Evolutionary conservation across 92 coral and sea anemone species (phyloP).

Genomic region (Meandrina meandrites): DNA sequence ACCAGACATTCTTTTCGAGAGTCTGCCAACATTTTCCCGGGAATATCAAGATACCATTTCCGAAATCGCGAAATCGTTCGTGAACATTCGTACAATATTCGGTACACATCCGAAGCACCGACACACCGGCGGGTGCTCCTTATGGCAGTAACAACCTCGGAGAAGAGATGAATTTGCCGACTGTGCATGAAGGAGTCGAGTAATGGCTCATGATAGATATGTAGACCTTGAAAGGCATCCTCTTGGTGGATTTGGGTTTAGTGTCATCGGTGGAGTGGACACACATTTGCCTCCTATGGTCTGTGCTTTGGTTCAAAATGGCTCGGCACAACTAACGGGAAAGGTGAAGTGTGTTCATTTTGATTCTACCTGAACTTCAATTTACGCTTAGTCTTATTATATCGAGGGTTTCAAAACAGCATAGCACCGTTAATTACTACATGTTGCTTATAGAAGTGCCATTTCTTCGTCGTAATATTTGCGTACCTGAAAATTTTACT

Average conservation of each 20-base stretch:
- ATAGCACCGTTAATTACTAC: background rate
- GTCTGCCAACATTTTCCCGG: background rate
- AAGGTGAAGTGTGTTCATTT: slow-evolving; percentile 60
- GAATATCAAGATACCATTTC: background rate
- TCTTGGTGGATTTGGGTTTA: slow-evolving; percentile 97
- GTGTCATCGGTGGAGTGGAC: slow-evolving; percentile 98
- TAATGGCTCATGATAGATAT: slow-evolving; percentile 76
- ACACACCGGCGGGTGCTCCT: slow-evolving; percentile 6
- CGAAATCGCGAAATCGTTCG: background rate
- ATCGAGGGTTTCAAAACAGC: background rate
- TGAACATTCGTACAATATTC: slow-evolving; percentile 21
- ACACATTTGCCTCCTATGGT: slow-evolving; percentile 99
- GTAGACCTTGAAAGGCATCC: slow-evolving; percentile 93
- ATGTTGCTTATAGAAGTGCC: background rate
- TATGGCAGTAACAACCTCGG: background rate
- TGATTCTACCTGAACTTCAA: background rate
- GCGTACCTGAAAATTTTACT: background rate
- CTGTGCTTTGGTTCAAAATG: slow-evolving; percentile 96
- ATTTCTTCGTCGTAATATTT: background rate
- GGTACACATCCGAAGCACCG: background rate
- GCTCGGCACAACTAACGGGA: slow-evolving; percentile 94
- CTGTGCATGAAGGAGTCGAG: slow-evolving; percentile 19
- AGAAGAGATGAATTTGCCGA: slow-evolving; percentile 26
- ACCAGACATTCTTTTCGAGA: background rate
- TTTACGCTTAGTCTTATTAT: background rate